Evolutionary conservation across 23 tunicate genomes (phyloP), one percentile per base, ranked within the genome.

Genomic region (Corella eumyota): DNA sequence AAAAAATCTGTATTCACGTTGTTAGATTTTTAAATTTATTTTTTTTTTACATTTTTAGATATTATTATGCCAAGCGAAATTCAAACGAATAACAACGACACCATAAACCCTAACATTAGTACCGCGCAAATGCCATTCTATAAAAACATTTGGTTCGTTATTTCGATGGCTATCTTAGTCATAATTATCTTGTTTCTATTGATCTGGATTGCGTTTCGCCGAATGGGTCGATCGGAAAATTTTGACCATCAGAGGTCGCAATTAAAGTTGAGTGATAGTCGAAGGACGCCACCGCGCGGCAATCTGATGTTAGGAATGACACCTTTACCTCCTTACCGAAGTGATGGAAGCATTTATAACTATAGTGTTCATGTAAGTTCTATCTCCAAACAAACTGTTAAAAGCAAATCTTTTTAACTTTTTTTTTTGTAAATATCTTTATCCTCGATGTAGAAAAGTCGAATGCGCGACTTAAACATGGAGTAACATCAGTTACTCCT

Each of bases 121-220:
- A 25, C 69, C 25, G 60, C 81, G 31, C 48, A 57, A 15, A 60
- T 60, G 30, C 85, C 95, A 32, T 56, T 77, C 36, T 85, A 75
- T 36, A 67, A 77, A 32, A 53, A 64, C 29, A 66, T 60, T 30
- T 77, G 85, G 85, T 85, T 85, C 49, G 55, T 71, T 5, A 56
- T 82, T 51, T 75, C 61, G 30, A 34, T 71, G 45, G 75, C 71
- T 0, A 25, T 72, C 30, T 68, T 57, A 4, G 55, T 45, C 55
- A 71, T 85, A 63, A 38, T 85, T 38, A 27, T 85, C 36, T 21
- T 67, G 34, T 73, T 76, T 32, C 45, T 61, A 4, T 59, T 68
- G 2, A 32, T 85, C 44, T 74, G 65, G 1, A 36, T 77, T 6
- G 63, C 40, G 6, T 50, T 85, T 23, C 61, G 76, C 27, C 54